Conservation (phyloP, 2,113 vertebrate genomes). For the Megaptera novaeangliae region DNA sequence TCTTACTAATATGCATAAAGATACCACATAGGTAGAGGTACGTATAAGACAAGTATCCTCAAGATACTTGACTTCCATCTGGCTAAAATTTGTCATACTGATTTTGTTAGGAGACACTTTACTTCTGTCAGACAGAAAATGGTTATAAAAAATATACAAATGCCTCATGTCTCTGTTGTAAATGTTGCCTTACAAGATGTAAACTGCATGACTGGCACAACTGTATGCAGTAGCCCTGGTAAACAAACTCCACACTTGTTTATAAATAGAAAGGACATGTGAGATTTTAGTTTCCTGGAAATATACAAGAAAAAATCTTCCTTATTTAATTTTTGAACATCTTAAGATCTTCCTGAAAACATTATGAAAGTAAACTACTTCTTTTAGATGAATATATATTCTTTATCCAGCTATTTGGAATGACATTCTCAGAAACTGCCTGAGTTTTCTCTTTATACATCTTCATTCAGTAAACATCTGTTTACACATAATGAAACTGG, state of each 20-base stretch:
- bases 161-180: neutral
- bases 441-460: neutral
- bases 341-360: neutral
- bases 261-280: neutral
- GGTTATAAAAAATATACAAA: neutral
- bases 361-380: neutral
- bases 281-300: neutral
- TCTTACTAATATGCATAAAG: neutral
- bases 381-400: neutral
- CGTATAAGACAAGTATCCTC: neutral
- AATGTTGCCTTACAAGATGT: neutral
- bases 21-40: neutral
- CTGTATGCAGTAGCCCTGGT: neutral
- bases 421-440: neutral
- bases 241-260: neutral
- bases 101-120: neutral
- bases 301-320: neutral
- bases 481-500: neutral
- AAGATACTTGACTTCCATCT: constrained; percentile 25
- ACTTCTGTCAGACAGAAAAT: neutral
- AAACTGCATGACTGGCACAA: neutral
- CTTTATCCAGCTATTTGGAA: neutral
- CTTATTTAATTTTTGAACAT: neutral
- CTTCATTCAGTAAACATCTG: neutral
- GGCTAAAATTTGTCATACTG: neutral